Conservation (phyloP, 2,113 vertebrate species). For the Upupa epops region DNA sequence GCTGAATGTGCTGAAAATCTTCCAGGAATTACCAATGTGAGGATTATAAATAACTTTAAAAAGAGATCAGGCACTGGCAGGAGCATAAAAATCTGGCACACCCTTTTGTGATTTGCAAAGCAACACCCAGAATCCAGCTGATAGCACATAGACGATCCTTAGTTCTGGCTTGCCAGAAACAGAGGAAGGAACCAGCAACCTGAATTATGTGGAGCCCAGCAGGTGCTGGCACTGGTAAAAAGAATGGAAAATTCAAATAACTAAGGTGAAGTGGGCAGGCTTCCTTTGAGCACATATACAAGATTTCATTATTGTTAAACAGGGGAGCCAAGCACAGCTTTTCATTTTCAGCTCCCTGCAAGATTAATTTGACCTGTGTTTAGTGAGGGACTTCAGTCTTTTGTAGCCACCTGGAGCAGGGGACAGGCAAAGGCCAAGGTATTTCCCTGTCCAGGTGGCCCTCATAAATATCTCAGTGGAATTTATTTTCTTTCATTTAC, state of each 20-base stretch:
- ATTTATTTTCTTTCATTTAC: conserved; percentile 84
- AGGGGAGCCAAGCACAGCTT: conserved; percentile 25
- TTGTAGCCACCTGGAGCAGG: conserved; percentile 56
- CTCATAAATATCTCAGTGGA: conserved; percentile 74
- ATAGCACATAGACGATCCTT: conserved; percentile 30
- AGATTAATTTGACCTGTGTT: conserved; percentile 54
- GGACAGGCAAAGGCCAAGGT: conserved; percentile 56
- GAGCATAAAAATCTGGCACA: neutral
- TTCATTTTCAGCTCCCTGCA: conserved; percentile 41
- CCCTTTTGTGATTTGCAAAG: neutral
- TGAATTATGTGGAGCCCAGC: neutral
- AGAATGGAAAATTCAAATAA: conserved; percentile 23
- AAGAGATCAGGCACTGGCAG: neutral
- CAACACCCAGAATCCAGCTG: neutral
- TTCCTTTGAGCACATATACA: neutral
- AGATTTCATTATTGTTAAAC: conserved; percentile 44
- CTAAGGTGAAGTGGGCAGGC: conserved; percentile 1
- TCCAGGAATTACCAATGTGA: neutral
- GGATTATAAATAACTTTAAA: neutral
- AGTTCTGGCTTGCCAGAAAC: neutral
- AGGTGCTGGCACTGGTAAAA: neutral
- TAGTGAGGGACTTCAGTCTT: conserved; percentile 49
- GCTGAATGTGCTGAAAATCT: neutral
- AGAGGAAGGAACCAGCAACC: neutral
- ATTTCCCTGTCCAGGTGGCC: conserved; percentile 76